Base-by-base conservation (phyloP, 2,888 invertebrate species). In the Lycophotia porphyrea region DNA sequence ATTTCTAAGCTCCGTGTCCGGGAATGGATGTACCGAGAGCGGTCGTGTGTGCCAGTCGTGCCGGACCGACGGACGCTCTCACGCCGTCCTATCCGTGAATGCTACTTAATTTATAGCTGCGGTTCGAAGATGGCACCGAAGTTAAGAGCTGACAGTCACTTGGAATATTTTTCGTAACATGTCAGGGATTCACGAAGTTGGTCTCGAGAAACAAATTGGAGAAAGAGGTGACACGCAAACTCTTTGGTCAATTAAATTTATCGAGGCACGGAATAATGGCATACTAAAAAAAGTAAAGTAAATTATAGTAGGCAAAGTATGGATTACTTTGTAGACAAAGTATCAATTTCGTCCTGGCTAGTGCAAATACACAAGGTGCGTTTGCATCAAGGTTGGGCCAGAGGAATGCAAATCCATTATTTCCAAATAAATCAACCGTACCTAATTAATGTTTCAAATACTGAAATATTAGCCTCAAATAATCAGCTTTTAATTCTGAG, bases 51-150 rank as follows among this genome's bases (percentile, higher is more conserved):
- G 87, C 74, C 80, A 72, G 88, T 94, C 95, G 95, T 95, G 94
- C 93, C 76, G 93, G 94, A 93, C 94, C 84, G 90, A 91, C 90
- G 93, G 92, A 92, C 92, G 76, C 88, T 92, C 92, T 93, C 94
- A 94, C 94, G 93, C 88, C 88, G 88, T 84, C 85, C 84, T 76
- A 81, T 81, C 76, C 82, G 86, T 82, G 85, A 85, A 83, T 84
- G 88, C 88, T 86, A 84, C 88, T 86, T 88, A 84, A 89, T 88
- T 89, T 89, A 89, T 90, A 79, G 85, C 86, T 78, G 78, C 70
- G 77, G 80, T 80, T 79, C 80, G 71, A 84, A 79, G 84, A 85
- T 87, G 87, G 80, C 79, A 86, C 84, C 64, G 71, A 70, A 84
- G 85, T 83, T 83, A 83, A 83, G 85, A 80, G 52, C 82, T 85